These are phyloP conservation scores for Excalfactoria chinensis DNA, from an alignment of 2,113 vertebrate species.

Conservation along the genomic window DNA sequence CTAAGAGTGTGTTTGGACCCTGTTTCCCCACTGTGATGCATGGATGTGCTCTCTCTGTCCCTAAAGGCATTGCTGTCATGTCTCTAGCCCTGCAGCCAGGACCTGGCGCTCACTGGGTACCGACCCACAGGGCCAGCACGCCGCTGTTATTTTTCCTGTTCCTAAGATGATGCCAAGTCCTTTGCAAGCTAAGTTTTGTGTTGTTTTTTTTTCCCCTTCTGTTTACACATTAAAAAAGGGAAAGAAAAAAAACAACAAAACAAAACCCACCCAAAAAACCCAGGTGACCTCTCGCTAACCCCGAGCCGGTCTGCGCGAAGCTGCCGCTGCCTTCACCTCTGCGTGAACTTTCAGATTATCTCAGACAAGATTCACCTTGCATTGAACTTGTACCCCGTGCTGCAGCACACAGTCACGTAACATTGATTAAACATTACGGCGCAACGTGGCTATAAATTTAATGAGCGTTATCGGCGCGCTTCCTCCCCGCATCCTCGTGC, in stretches of 20 bases:
- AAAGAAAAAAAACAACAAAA: constrained; percentile 22
- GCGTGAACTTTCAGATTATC: constrained; percentile 86
- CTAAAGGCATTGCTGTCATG: background rate
- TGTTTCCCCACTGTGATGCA: rapidly evolving
- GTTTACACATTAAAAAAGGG: constrained; percentile 71
- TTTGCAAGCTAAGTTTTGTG: constrained; percentile 52
- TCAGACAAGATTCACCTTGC: constrained; percentile 85
- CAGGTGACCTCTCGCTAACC: constrained; percentile 78
- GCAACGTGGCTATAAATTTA: constrained; percentile 71
- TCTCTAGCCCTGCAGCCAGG: background rate
- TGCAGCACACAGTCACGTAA: constrained; percentile 76
- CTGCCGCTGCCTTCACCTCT: constrained; percentile 85
- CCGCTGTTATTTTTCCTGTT: background rate
- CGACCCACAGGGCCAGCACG: background rate
- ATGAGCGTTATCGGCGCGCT: constrained; percentile 63
- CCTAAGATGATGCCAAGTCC: constrained; percentile 68
- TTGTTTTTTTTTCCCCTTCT: constrained; percentile 14
- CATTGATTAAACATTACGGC: constrained; percentile 76
- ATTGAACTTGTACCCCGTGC: constrained; percentile 82
- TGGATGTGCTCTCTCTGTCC: rapidly evolving
- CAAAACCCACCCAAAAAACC: background rate
- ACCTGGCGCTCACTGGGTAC: constrained; percentile 39
- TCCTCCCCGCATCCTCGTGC: constrained; percentile 62
- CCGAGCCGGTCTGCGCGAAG: constrained; percentile 71
- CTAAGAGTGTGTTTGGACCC: background rate